Conservation (phyloP, 2,113 vertebrate genomes). For the Semnornis frantzii region DNA sequence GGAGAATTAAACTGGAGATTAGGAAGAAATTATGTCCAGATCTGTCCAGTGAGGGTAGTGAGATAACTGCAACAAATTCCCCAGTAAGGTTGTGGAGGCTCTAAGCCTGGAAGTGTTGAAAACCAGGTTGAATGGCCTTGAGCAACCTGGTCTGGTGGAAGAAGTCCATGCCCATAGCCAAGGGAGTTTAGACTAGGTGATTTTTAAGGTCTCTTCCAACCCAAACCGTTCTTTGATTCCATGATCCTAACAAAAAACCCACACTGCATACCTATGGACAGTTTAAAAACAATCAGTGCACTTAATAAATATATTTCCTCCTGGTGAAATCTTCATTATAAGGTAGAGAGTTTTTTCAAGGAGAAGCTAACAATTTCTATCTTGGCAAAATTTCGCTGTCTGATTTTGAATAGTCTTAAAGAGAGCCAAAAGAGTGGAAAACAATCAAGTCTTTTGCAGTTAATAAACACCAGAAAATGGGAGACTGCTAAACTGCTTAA, state of each 20-base stretch:
- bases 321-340: not conserved
- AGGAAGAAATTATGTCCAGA: no score
- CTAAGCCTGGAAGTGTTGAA: no score
- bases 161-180: no score
- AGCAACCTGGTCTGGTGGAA: no score
- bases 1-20: no score
- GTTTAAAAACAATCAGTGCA: not conserved
- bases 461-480: not conserved
- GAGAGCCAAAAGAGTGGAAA: not conserved
- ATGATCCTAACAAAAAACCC: not conserved
- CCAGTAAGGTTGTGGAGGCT: no score
- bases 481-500: not conserved
- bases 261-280: not conserved
- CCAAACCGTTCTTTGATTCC: no score
- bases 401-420: not conserved
- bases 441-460: fast-evolving
- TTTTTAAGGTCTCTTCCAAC: no score
- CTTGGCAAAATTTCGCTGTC: not conserved
- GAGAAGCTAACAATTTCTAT: not conserved
- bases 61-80: no score
- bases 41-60: no score
- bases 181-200: no score
- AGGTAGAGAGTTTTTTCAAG: not conserved
- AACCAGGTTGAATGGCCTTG: no score
- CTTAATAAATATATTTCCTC: not conserved